Base-by-base conservation (phyloP, 1,140 invertebrate species). In the Antheraea pernyi region DNA sequence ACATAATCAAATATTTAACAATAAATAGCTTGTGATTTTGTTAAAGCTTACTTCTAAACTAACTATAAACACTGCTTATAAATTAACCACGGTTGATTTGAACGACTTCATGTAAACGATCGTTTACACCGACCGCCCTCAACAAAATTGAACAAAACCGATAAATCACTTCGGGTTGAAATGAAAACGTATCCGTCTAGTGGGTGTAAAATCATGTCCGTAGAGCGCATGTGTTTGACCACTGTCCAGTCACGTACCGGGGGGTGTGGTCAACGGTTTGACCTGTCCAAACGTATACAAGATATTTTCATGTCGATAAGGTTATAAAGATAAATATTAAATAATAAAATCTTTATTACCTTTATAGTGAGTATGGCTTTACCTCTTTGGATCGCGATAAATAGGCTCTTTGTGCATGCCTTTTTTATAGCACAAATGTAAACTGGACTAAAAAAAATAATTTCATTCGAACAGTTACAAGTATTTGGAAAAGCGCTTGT, bases 161-260 rank as follows among this genome's bases (percentile, higher is more conserved):
- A 86, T 86, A 86, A 84, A 84, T 84, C 81, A 84, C 70, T 74
- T 60, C 58, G 59, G 64, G 59, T 59, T 71, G 63, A 69, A 65
- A 72, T 67, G 70, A 70, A 74, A 77, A 77, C 58, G 71, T 53
- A 53, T 53, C 13, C 46, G 46, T 53, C 11, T 53, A 53, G 84
- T 87, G 80, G 82, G 84, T 84, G 85, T 84, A 71, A 79, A 74
- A 22, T 71, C 72, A 71, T 72, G 74, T 77, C 69, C 65, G 85
- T 64, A 85, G 66, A 30, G 88, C 86, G 88, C 88, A 85, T 87
- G 86, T 80, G 79, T 89, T 68, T 90, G 88, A 89, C 88, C 88
- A 87, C 66, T 91, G 88, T 86, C 88, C 88, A 85, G 64, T 91
- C 71, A 73, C 80, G 77, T 69, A 73, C 69, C 30, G 60, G 60